Evolutionary conservation across 2,797 vertebrate species (phyloP).

Genomic region (Tinamus major): DNA sequence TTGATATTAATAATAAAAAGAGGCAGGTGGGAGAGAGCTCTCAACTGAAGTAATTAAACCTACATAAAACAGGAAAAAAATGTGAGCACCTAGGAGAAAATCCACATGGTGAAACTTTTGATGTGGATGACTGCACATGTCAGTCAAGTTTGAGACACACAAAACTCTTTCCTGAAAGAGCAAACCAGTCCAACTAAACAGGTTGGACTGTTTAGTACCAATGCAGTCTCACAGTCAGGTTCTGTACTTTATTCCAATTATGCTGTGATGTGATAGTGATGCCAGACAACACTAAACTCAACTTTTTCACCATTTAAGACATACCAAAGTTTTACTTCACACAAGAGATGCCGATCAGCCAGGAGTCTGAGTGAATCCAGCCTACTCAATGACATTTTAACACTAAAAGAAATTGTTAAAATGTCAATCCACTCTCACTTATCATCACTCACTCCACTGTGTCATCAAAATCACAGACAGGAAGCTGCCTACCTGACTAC

Average conservation of each 20-base stretch:
- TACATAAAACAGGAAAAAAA: neutral
- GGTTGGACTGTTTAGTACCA: neutral
- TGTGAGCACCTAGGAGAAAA: fast-evolving
- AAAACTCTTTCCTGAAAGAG: neutral
- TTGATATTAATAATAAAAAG: neutral
- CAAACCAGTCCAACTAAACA: neutral
- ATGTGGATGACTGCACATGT: neutral
- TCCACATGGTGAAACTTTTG: neutral
- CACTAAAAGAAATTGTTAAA: neutral
- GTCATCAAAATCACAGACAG: neutral
- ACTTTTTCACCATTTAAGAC: constrained; percentile 1
- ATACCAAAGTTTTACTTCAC: constrained; percentile 18
- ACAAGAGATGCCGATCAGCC: neutral
- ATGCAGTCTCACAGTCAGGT: neutral
- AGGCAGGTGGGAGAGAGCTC: fast-evolving
- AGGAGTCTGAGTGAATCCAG: neutral
- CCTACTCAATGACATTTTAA: neutral
- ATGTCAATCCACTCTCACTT: constrained; percentile 8
- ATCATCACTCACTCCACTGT: constrained; percentile 15
- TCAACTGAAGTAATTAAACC: neutral
- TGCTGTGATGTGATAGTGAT: neutral
- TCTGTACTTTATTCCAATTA: neutral
- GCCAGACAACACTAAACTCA: constrained; percentile 1
- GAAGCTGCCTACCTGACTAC: constrained; percentile 24
- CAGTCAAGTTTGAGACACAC: neutral